Evolutionary conservation across 2,888 invertebrate species (phyloP).

Genomic region (Opisthograptis luteolata): DNA sequence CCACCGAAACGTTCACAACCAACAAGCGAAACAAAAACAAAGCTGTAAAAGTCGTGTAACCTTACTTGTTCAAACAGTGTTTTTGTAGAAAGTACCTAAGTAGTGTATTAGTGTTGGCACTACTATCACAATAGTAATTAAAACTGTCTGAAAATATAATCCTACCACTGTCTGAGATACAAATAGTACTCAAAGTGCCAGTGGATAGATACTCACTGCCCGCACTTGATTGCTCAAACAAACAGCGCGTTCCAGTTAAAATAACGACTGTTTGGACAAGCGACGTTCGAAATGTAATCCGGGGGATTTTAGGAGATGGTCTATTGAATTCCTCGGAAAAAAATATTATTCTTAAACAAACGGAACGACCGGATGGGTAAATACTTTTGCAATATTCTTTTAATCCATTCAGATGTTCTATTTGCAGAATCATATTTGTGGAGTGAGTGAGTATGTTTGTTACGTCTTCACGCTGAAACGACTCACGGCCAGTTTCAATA

Average conservation of each 20-base stretch:
- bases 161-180: slow-evolving; percentile 4
- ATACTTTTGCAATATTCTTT: background rate
- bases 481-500: too few relatives aligned
- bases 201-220: slow-evolving; percentile 29
- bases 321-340: slow-evolving; percentile 1
- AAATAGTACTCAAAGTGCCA: slow-evolving; percentile 18
- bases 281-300: slow-evolving; percentile 26
- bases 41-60: too few relatives aligned
- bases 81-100: too few relatives aligned
- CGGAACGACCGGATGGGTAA: background rate
- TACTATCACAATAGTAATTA: too few relatives aligned
- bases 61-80: too few relatives aligned
- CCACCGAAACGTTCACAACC: too few relatives aligned
- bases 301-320: slow-evolving; percentile 12
- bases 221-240: slow-evolving; percentile 30
- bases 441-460: too few relatives aligned
- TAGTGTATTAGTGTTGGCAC: too few relatives aligned
- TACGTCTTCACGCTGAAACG: too few relatives aligned
- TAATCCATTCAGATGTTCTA: background rate
- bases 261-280: slow-evolving; percentile 34
- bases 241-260: slow-evolving; percentile 33
- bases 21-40: too few relatives aligned
- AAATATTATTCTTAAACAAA: background rate
- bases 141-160: too few relatives aligned
- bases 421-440: too few relatives aligned